Evolutionary conservation across 2,888 invertebrate species (phyloP), one percentile per base, ranked within the genome.

Genomic region (Carcina quercana): DNA sequence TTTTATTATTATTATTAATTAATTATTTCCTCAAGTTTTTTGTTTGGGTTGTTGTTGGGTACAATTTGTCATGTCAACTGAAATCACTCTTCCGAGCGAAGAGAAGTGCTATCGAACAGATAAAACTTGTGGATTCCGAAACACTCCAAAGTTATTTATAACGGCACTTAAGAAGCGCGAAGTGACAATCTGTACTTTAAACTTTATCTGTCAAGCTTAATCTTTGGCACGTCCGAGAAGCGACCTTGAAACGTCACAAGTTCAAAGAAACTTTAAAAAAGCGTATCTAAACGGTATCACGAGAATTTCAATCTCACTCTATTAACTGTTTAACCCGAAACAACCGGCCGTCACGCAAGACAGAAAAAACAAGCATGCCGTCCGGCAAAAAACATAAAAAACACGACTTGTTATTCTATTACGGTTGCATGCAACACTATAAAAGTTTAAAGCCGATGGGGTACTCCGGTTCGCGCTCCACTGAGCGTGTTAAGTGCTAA

Each of bases 401-500:
- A 65, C 59, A 62, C 57, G 46, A 55, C 54, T 67, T 66, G 63
- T 69, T 66, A 65, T 71, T 66, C 53, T 66, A 69, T 65, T 63
- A 67, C 57, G 63, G 52, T 65, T 47, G 56, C 54, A 57, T 56
- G 63, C 50, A 55, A 49, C 53, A 42, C 53, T 52, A 59, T 63
- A 65, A 62, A 65, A 65, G 66, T 56, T 65, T 56, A 59, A 61
- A 63, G 68, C 60, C 61, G 59, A 57, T 64, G 66, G 74, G 70
- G 71, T 59, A 65, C 63, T 67, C 73, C 63, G 65, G 64, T 74
- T 65, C 60, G 59, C 75, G 78, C 71, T 75, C 72, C 63, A 70
- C 73, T 69, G 71, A 75, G 78, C 80, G 67, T 74, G 75, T 74
- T 80, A 76, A 82, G 79, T 80, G 82, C 73, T 82, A 83, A 83